Base-by-base conservation (phyloP, 2,888 invertebrate species). In the Cosmia pyralina region DNA sequence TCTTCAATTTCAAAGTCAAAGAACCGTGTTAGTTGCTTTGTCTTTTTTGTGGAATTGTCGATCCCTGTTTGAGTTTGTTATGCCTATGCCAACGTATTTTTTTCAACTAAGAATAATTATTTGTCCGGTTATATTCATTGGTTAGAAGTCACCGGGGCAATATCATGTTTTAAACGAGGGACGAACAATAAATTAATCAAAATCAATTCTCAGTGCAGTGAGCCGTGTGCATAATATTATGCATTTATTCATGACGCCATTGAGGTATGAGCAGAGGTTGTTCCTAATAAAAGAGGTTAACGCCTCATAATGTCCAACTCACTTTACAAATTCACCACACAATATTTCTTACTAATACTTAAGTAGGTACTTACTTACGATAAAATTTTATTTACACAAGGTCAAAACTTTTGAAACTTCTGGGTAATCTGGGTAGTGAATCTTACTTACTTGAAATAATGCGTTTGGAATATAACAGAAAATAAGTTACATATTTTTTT, bases 111-210 rank as follows among this genome's bases (percentile, higher is more conserved):
- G n/a, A n/a, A 22, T 19, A 63, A 68, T 75, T 55, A 69, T 72
- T 77, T 57, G 67, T 48, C 63, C 34, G 34, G 70, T 69, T 38
- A 13, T 70, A 71, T 72, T 75, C 70, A 69, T 72, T 71, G 44
- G 50, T 59, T 57, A 46, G 58, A 69, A 46, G 34, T 65, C 68
- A 69, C 60, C 53, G 59, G 71, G 69, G 65, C 64, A 65, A 44
- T 65, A 65, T 48, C 50, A 59, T 22, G 28, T 50, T 69, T 41
- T 71, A 74, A 71, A 79, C 59, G 69, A 62, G 63, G n/a, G n/a
- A 72, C 60, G n/a, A 69, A 72, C 82, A 62, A 84, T 84, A 82
- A 81, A 82, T 82, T 82, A 80, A 84, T 82, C 77, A 76, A 81
- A 72, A 81, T 69, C 82, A 82, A 84, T 82, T 84, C 68, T 52